These are phyloP conservation scores for Bubo scandiacus DNA, from an alignment of 2,113 vertebrate species.

Conservation along the genomic window DNA sequence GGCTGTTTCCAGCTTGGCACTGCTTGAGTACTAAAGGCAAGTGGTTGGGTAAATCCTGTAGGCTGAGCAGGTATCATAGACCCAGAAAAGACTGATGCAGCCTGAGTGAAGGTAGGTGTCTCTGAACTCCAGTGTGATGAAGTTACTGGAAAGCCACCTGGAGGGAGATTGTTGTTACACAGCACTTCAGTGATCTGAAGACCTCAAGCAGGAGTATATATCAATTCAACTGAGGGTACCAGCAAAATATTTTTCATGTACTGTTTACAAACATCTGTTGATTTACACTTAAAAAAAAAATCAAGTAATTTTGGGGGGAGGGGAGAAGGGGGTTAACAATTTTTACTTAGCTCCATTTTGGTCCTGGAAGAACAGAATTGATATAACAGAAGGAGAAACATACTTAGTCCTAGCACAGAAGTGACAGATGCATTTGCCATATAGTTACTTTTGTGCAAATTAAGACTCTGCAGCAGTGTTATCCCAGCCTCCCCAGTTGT, in stretches of 20 bases:
- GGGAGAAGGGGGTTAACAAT: background rate
- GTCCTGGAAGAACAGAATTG: background rate
- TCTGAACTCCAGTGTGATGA: conserved; percentile 76
- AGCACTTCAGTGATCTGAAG: background rate
- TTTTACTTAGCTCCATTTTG: background rate
- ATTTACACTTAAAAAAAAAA: background rate
- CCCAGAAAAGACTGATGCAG: conserved; percentile 56
- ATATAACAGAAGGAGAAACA: background rate
- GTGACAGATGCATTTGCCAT: background rate
- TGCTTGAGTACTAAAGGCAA: conserved; percentile 67
- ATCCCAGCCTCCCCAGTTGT: background rate
- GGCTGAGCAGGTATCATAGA: conserved; percentile 60
- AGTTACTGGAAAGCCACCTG: conserved; percentile 78
- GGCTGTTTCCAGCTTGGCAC: conserved; percentile 80
- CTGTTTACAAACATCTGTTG: background rate
- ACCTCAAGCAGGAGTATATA: background rate
- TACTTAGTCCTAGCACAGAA: background rate
- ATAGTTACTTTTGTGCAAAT: background rate
- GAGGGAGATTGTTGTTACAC: background rate
- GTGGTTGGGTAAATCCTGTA: conserved; percentile 67
- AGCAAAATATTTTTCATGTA: background rate
- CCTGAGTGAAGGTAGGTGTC: conserved; percentile 70
- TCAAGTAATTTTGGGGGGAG: fast-evolving
- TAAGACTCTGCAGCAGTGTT: background rate
- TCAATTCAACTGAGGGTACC: background rate